These are phyloP conservation scores for Chydorus sphaericus DNA, from an alignment of 2,888 invertebrate species.

Conservation along the genomic window DNA sequence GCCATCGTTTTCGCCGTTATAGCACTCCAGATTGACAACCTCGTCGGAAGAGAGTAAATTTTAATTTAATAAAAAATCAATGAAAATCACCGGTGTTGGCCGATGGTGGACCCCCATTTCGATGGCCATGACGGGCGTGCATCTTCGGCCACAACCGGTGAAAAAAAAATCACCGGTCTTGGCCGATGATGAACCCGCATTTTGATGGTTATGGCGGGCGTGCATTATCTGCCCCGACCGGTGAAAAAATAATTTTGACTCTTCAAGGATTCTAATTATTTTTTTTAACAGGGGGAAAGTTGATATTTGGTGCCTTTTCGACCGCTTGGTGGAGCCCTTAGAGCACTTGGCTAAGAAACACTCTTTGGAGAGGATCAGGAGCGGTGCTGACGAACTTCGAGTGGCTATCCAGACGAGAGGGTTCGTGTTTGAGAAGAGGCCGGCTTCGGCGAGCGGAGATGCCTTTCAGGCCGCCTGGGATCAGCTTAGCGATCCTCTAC, in stretches of 20 bases:
- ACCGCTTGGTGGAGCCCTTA: background rate
- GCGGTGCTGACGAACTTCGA: constrained; percentile 19
- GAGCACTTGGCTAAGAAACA: constrained; percentile 6
- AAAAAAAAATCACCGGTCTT: no score
- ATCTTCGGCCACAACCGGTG: no score
- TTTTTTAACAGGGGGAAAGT: background rate
- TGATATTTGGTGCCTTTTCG: background rate
- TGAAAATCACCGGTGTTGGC: no score
- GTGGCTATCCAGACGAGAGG: constrained; percentile 19
- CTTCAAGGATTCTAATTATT: no score
- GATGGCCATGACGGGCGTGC: no score
- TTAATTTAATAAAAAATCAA: background rate
- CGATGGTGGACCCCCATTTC: no score
- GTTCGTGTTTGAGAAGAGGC: constrained; percentile 5
- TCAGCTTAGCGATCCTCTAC: constrained; percentile 49
- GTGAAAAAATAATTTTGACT: no score
- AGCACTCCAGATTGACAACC: constrained; percentile 1
- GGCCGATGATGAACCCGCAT: no score
- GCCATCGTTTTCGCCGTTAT: constrained; percentile 9
- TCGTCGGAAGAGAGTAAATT: background rate
- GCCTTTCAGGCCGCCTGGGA: constrained; percentile 45
- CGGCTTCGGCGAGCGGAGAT: constrained; percentile 23
- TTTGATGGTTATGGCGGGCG: no score
- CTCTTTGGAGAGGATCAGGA: constrained; percentile 9
- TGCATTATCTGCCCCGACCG: no score